These are phyloP conservation scores for Grus americana DNA, from an alignment of 2,113 vertebrate species.

Conservation along the genomic window DNA sequence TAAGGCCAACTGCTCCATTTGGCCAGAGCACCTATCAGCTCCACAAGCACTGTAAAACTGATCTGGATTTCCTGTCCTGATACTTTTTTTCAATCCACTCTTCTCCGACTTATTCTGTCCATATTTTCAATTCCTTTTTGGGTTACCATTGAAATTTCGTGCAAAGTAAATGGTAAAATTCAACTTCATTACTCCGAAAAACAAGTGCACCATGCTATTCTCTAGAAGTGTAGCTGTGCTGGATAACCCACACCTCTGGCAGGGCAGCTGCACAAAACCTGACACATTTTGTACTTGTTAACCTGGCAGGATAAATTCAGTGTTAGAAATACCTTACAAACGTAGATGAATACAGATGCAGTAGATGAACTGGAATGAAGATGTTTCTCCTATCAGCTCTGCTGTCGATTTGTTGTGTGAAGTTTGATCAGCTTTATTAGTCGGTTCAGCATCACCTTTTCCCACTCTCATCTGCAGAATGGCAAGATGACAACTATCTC, in stretches of 20 bases:
- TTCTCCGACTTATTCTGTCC: neutral
- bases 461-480: neutral
- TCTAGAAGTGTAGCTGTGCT: neutral
- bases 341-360: neutral
- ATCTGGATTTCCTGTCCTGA: neutral
- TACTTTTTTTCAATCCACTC: neutral
- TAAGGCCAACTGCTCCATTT: neutral
- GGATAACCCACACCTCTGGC: accelerated
- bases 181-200: neutral
- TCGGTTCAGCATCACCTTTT: neutral
- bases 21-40: neutral
- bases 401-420: neutral
- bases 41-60: neutral
- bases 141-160: neutral
- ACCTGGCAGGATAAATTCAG: neutral
- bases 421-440: neutral
- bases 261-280: neutral
- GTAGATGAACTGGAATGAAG: neutral
- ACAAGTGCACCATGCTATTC: too few relatives aligned
- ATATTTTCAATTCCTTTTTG: neutral
- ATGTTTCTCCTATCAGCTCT: neutral
- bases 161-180: neutral
- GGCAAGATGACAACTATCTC: neutral
- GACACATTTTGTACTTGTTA: neutral
- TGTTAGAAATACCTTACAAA: neutral